Evolutionary conservation across 2,113 vertebrate species (phyloP), one percentile per base, ranked within the genome.

Genomic region (Aldabrachelys gigantea): DNA sequence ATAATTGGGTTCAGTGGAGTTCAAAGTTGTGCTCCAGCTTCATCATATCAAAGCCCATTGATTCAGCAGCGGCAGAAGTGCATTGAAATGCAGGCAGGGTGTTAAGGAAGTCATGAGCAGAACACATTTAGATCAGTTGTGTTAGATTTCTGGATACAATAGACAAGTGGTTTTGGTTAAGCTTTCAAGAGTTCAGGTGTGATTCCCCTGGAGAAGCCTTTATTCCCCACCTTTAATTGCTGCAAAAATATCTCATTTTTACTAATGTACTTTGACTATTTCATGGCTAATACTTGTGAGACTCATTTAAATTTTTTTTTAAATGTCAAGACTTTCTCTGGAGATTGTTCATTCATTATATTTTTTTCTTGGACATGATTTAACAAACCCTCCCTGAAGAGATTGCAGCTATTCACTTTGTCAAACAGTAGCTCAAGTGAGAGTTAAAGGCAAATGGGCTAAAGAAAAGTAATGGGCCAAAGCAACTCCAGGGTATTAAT

Each of bases 1-100:
- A 94, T 98, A 98, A 98, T 98, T 98, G 98, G 97, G 98, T 98
- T 98, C 98, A 98, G 96, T 78, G 89, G 96, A 98, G 98, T 98
- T 98, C 98, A 98, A 98, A 98, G 98, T 96, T 95, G 85, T 93
- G 97, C 95, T 97, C 92, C 93, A 93, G 95, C 95, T 97, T 98
- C 95, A 97, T 97, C 97, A 85, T 97, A 98, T 98, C 98, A 98
- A 98, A 98, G 97, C 87, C 97, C 98, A 97, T 97, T 96, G 98
- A 98, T 97, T 96, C 97, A 96, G 93, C 57, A 75, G 96, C 93
- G 94, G 97, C 84, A 10, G 35, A 96, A 90, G 87, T 93, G 95
- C 87, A 94, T 87, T 97, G 94, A 96, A 97, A 98, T 89, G 96
- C 96, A 96, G 91, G 84, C 90, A 79, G 95, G 91, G 96, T 96